Evolutionary conservation across 1,140 invertebrate species (phyloP).

Genomic region (Lysiphlebus fabarum): DNA sequence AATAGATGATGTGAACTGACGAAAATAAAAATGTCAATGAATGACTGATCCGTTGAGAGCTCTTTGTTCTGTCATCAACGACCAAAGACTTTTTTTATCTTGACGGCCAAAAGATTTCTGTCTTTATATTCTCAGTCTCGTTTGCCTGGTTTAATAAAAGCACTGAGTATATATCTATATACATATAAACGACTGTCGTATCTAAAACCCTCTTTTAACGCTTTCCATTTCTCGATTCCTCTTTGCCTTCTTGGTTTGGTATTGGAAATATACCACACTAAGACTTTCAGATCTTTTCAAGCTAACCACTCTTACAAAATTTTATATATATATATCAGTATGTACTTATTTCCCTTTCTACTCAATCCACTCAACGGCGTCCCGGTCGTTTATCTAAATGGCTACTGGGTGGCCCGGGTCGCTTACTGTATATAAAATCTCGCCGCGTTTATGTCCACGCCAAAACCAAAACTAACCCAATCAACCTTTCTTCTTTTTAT

Average conservation of each 20-base stretch:
- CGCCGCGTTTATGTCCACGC: constrained; percentile 22
- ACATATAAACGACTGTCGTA: constrained; percentile 13
- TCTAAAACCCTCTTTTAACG: background rate
- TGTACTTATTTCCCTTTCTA: constrained; percentile 17
- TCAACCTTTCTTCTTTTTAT: constrained; percentile 32
- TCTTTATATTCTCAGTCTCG: constrained; percentile 19
- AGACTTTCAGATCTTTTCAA: constrained; percentile 24
- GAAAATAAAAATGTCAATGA: constrained; percentile 17
- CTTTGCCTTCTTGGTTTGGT: constrained; percentile 6
- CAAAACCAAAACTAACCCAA: constrained; percentile 45
- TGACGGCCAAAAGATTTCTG: constrained; percentile 22
- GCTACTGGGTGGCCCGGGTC: constrained; percentile 53
- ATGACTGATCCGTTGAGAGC: constrained; percentile 25
- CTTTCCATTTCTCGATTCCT: constrained; percentile 15
- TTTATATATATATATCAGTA: constrained; percentile 5
- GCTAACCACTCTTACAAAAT: too few relatives aligned
- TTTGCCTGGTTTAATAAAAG: constrained; percentile 10
- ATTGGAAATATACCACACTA: constrained; percentile 7
- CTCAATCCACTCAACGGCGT: constrained; percentile 40
- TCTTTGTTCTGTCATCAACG: constrained; percentile 40
- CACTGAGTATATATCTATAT: background rate
- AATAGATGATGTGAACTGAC: background rate
- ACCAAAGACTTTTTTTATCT: constrained; percentile 37
- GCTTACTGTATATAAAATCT: constrained; percentile 15
- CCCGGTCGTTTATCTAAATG: constrained; percentile 54